Percentiles rank a stretch among this genome's conserved stretches.
Conservation (phyloP, 2,888 invertebrate species). For the Pediacus dermestoides region DNA sequence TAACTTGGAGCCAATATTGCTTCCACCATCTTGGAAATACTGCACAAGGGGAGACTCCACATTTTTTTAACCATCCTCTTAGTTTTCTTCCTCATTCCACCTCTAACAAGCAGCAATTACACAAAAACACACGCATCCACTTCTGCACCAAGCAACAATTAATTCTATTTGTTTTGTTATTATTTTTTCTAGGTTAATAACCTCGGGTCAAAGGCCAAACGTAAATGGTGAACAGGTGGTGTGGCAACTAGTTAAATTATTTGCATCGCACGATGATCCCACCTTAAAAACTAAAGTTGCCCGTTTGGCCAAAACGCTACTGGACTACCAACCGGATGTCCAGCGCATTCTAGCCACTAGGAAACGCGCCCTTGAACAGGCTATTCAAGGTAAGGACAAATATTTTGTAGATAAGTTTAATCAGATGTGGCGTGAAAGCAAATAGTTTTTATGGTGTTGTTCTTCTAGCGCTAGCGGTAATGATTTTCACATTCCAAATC, state of each 20-base stretch:
- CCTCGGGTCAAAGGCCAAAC: constrained; percentile 60
- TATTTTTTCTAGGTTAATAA: constrained; percentile 44
- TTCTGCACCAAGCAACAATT: constrained; percentile 2
- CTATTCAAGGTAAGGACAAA: constrained; percentile 69
- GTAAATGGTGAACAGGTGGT: constrained; percentile 75
- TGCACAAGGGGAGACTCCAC: too few species aligned
- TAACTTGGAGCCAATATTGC: too few species aligned
- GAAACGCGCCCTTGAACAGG: constrained; percentile 73
- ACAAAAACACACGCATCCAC: not conserved
- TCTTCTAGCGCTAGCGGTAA: not conserved
- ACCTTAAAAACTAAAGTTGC: constrained; percentile 61
- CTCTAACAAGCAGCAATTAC: not conserved
- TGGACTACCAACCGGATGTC: constrained; percentile 63
- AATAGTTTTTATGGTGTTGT: constrained; percentile 5
- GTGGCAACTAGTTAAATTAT: constrained; percentile 80
- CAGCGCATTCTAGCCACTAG: constrained; percentile 65
- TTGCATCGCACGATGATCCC: constrained; percentile 57
- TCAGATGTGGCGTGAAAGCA: too few species aligned
- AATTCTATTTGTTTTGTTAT: constrained; percentile 5
- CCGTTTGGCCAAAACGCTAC: constrained; percentile 58
- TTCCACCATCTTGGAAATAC: too few species aligned
- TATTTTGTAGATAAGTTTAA: too few species aligned
- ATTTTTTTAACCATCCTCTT: too few species aligned
- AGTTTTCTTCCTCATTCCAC: too few species aligned
- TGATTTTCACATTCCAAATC: too few species aligned